Evolutionary conservation across 2,797 vertebrate species (phyloP).

Genomic region (Lepus oiostolus): DNA sequence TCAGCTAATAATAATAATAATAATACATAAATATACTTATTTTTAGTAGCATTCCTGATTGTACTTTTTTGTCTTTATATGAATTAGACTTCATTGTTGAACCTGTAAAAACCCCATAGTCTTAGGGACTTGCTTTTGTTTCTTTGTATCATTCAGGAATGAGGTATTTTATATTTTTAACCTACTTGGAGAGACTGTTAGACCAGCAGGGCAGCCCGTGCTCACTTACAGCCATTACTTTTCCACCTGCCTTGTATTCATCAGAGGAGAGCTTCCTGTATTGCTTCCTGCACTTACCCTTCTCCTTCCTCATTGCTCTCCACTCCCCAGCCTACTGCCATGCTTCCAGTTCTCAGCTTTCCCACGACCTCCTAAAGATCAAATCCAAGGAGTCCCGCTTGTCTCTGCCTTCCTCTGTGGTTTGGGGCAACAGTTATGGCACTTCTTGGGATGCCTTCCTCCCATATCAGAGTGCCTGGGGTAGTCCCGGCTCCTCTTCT

Average conservation of each 20-base stretch:
- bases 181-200: not conserved
- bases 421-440: too few relatives aligned
- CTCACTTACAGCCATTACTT: too few relatives aligned
- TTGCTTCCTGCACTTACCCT: fast-evolving
- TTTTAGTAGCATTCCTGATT: not conserved
- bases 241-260: too few relatives aligned
- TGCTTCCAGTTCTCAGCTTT: not conserved
- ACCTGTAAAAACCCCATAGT: not conserved
- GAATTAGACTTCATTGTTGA: not conserved
- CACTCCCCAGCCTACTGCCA: not conserved
- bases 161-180: not conserved
- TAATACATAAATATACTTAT: not conserved
- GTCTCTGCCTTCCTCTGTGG: not conserved
- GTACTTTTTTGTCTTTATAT: not conserved
- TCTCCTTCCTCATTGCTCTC: not conserved
- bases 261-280: not conserved
- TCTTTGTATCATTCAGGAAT: not conserved
- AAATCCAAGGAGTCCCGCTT: not conserved
- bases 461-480: too few relatives aligned
- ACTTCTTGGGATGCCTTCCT: too few relatives aligned
- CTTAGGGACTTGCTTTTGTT: slow-evolving; percentile 13
- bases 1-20: not conserved
- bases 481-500: too few relatives aligned
- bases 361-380: too few relatives aligned
- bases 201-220: not conserved